A percentile compares a stretch with the other conserved stretches of the same genome.
phyloP scores from a whole-genome alignment of 2,113 vertebrate genomes.

The Myotis brandtii region DNA sequence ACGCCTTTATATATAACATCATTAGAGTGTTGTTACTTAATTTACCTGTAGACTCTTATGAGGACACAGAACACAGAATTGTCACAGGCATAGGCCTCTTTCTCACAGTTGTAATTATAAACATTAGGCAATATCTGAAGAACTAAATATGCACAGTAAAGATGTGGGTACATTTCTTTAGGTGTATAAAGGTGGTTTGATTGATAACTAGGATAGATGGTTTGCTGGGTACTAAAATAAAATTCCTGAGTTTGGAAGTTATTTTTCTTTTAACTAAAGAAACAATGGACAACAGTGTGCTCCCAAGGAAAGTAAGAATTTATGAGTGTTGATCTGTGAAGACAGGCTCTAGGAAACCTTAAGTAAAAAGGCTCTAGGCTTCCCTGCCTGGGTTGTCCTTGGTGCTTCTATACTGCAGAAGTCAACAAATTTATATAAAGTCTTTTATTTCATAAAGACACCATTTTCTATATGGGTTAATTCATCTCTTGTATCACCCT shows the following conservation, averaged over 20 bases:
- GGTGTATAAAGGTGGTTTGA: too few relatives aligned
- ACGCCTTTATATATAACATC: background rate
- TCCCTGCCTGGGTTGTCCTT: background rate
- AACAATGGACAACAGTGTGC: background rate
- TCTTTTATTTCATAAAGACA: background rate
- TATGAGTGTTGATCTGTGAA: background rate
- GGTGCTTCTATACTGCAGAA: background rate
- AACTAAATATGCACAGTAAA: background rate
- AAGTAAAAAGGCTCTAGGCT: too few relatives aligned
- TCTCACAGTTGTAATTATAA: background rate
- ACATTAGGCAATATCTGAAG: background rate
- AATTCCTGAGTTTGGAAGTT: background rate
- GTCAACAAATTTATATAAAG: background rate
- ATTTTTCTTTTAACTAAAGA: background rate
- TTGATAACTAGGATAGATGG: background rate
- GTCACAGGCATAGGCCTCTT: background rate
- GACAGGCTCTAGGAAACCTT: background rate
- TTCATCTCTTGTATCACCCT: background rate
- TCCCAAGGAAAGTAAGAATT: background rate
- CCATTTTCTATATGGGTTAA: background rate
- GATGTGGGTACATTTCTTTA: background rate
- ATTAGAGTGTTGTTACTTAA: background rate
- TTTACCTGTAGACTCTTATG: background rate
- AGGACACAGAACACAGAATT: background rate
- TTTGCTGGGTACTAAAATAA: background rate